Evolutionary conservation across 2,888 invertebrate genomes (phyloP), one percentile per base, ranked within the genome.

Genomic region (Lordiphosa andalusiaca): DNA sequence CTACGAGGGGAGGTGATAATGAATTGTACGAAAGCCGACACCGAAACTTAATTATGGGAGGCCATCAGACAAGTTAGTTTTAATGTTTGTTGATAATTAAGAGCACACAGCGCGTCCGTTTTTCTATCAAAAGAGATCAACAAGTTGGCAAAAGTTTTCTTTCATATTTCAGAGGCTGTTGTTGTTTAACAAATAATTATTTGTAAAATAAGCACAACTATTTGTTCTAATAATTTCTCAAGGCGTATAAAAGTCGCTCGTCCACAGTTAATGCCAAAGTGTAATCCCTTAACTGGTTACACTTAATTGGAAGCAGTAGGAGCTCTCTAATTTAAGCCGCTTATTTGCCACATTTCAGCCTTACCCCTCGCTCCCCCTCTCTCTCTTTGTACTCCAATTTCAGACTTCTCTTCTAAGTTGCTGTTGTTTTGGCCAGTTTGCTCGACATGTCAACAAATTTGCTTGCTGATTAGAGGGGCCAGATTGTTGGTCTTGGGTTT

Each of bases 401-500:
- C 9, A 30, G 30, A 33, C 12, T 25, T 25, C 23, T 52, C 47
- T 35, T 49, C 21, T 38, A n/a, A 44, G 38, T 25, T 19, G 12
- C n/a, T 9, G 12, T 48, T 62, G 41, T 37, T 61, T 35, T 7
- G 13, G 44, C n/a, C 49, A 54, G 62, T 62, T 67, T 64, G 53
- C 71, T 39, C 47, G 50, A 60, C 64, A 65, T 70, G 76, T 73
- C 76, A 63, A 73, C 70, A 68, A 75, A 78, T 75, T 73, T 73
- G 73, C 64, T 64, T 59, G 56, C 60, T 73, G 58, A 64, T 55
- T 58, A 75, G 75, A 78, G 73, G 53, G 54, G 56, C 44, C 49
- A 64, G 63, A 71, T 67, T 50, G 44, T 40, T 30, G 30, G 30
- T 44, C 51, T 39, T 37, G 33, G 25, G 36, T 19, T 35, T 39